These are phyloP conservation scores for Cantharis rufa DNA, from an alignment of 2,888 invertebrate genomes.

Conservation along the genomic window DNA sequence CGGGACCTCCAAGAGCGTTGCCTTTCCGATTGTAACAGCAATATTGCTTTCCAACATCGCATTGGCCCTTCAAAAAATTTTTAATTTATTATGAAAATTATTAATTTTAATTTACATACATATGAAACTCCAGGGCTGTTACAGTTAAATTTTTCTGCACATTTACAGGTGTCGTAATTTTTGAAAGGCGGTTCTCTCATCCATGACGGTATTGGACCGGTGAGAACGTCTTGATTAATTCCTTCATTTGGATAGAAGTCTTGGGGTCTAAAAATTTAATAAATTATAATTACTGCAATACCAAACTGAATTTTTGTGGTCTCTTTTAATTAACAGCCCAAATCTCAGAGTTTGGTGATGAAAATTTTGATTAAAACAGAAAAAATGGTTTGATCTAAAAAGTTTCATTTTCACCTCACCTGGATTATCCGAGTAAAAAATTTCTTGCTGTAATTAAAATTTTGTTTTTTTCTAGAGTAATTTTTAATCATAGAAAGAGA, in stretches of 20 bases:
- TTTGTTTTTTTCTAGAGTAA: no score
- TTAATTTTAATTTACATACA: conserved; percentile 47
- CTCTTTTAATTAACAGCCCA: no score
- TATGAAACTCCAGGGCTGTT: conserved; percentile 60
- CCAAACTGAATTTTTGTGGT: no score
- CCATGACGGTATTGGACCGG: conserved; percentile 56
- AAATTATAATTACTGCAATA: no score
- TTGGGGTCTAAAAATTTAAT: neutral
- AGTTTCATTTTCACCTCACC: no score
- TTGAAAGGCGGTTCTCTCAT: conserved; percentile 49
- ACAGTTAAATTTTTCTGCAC: conserved; percentile 62
- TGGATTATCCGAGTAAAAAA: no score
- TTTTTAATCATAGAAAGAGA: no score
- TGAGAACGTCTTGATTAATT: conserved; percentile 42
- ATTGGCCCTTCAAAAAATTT: conserved; percentile 61
- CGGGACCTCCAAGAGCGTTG: conserved; percentile 42
- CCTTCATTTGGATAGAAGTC: conserved; percentile 15
- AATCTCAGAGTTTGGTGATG: no score
- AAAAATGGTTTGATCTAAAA: no score
- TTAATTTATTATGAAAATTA: neutral
- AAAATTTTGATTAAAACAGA: no score
- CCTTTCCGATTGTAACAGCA: conserved; percentile 63
- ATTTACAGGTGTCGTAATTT: conserved; percentile 57
- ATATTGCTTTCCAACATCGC: conserved; percentile 65
- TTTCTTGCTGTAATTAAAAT: no score